Conservation (phyloP, 2,113 vertebrate genomes). For the Phyllostomus hastatus region DNA sequence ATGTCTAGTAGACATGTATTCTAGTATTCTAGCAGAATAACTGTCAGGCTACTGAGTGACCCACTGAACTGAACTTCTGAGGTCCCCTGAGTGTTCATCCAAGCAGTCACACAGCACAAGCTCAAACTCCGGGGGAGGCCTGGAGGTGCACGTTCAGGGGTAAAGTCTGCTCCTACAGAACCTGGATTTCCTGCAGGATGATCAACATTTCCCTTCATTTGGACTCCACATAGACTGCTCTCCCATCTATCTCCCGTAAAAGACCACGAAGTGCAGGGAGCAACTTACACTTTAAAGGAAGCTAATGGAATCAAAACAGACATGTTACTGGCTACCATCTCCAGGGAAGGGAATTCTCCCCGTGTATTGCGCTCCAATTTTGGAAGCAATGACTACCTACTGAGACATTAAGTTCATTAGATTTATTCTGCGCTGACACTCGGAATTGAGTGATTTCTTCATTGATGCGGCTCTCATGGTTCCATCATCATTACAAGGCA, state of each 20-base stretch:
- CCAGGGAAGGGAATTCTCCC: slow-evolving; percentile 28
- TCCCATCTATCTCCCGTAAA: background rate
- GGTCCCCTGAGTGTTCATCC: background rate
- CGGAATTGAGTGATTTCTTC: slow-evolving; percentile 3
- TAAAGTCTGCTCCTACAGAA: background rate
- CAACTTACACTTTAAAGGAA: background rate
- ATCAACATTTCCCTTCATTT: background rate
- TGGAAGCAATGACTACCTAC: slow-evolving; percentile 18
- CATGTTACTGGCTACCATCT: background rate
- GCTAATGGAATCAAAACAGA: background rate
- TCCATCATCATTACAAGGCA: slow-evolving; percentile 48
- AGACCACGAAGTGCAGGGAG: background rate
- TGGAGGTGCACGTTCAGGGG: background rate
- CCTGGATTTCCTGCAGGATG: background rate
- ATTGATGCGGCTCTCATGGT: background rate
- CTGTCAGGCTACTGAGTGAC: fast-evolving
- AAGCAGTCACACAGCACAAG: background rate
- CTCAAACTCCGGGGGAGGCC: fast-evolving
- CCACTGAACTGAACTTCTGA: background rate
- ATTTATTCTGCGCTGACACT: slow-evolving; percentile 43
- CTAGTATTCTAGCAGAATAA: too few relatives aligned
- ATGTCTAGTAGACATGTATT: too few relatives aligned
- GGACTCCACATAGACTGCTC: background rate
- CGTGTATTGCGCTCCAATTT: slow-evolving; percentile 28
- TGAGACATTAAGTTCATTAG: slow-evolving; percentile 33